phyloP scores from a whole-genome alignment of 2,797 vertebrate species.

The Sphenodon punctatus region DNA sequence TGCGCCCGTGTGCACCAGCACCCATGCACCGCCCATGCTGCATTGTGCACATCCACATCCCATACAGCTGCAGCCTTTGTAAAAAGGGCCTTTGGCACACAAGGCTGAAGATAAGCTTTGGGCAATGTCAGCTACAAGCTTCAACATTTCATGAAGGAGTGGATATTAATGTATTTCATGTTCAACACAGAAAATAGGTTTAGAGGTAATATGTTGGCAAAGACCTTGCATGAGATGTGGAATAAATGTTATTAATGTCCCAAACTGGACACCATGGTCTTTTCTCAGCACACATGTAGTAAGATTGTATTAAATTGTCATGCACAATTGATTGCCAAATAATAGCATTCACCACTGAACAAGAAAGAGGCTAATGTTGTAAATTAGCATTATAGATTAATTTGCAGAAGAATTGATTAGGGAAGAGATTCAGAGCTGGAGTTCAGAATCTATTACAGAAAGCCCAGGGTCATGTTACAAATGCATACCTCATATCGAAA shows the following conservation, averaged over 20 bases:
- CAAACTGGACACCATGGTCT: not conserved
- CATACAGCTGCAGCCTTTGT: no score
- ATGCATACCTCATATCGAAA: not conserved
- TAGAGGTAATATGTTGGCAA: slow-evolving; percentile 27
- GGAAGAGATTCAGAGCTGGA: slow-evolving; percentile 1
- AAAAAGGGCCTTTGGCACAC: no score
- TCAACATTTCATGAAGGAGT: not conserved
- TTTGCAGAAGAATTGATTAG: not conserved
- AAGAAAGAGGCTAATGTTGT: not conserved
- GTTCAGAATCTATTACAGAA: not conserved
- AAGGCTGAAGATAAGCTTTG: not conserved
- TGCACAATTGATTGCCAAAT: slow-evolving; percentile 12
- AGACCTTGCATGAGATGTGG: slow-evolving; percentile 24
- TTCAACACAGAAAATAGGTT: slow-evolving; percentile 25
- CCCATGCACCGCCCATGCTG: no score
- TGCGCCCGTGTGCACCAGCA: no score
- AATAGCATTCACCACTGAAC: not conserved
- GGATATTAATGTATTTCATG: slow-evolving; percentile 43
- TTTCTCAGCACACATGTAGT: slow-evolving; percentile 8
- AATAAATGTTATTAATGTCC: slow-evolving; percentile 43
- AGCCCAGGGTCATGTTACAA: not conserved
- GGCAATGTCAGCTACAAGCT: not conserved
- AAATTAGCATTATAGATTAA: slow-evolving; percentile 23
- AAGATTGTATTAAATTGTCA: not conserved
- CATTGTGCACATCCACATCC: no score